phyloP scores from a whole-genome alignment of 1,140 invertebrate genomes.

The Trinorchestia longiramus region DNA sequence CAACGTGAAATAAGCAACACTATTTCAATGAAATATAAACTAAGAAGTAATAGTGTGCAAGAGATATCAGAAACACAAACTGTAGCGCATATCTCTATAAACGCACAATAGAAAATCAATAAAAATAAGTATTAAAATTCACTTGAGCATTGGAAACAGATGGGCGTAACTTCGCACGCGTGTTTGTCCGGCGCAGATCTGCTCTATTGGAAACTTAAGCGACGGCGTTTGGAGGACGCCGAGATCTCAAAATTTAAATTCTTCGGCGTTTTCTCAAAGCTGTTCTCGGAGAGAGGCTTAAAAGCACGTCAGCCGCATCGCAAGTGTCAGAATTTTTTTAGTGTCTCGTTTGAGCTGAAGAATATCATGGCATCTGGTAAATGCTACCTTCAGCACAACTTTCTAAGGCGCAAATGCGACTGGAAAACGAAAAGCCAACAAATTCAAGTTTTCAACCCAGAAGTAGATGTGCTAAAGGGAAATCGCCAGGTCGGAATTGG shows the following conservation, averaged over 20 bases:
- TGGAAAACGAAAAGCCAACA: background rate
- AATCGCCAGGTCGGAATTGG: background rate
- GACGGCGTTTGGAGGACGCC: background rate
- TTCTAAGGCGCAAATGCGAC: background rate
- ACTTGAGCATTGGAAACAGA: slow-evolving; percentile 1
- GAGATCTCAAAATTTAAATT: background rate
- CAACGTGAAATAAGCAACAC: too few relatives aligned
- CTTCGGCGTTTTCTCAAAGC: background rate
- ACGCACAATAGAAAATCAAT: background rate
- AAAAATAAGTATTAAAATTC: background rate
- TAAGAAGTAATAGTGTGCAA: background rate
- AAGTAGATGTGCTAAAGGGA: background rate
- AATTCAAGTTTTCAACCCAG: background rate
- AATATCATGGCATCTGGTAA: background rate
- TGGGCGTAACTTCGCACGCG: slow-evolving; percentile 7
- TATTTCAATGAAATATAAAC: background rate
- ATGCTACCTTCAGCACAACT: background rate
- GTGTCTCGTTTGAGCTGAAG: background rate
- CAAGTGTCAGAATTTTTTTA: background rate
- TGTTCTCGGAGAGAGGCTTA: background rate
- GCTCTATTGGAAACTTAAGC: slow-evolving; percentile 2
- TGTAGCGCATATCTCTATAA: background rate
- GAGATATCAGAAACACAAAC: background rate
- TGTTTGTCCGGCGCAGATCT: slow-evolving; percentile 19
- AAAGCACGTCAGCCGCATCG: background rate